A percentile compares a stretch with the other conserved stretches of the same genome.
phyloP scores from a whole-genome alignment of 2,113 vertebrate species.

The Actinemys pallida region DNA sequence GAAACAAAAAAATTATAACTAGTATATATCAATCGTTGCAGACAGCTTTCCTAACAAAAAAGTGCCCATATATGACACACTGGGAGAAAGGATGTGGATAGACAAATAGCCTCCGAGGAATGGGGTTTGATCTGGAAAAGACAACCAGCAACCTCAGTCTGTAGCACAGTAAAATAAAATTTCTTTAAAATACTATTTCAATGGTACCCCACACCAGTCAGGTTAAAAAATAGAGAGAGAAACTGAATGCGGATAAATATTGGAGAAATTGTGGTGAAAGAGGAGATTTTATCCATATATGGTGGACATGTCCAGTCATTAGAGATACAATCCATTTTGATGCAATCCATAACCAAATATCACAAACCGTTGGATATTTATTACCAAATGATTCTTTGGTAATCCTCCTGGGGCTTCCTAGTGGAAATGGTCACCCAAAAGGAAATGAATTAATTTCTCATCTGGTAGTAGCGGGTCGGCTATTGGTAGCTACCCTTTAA shows the following conservation, averaged over 20 bases:
- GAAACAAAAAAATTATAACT: not conserved
- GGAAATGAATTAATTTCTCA: not conserved
- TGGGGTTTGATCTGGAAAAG: not conserved
- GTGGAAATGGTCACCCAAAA: not conserved
- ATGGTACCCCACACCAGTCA: not conserved
- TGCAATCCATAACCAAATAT: not conserved
- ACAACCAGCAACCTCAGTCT: not conserved
- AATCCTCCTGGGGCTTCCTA: not conserved
- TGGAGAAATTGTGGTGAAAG: not conserved
- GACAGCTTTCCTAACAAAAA: not conserved
- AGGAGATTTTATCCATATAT: not conserved
- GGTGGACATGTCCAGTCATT: not conserved
- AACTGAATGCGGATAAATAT: not conserved
- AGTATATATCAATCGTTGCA: not conserved
- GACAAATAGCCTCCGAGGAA: not conserved
- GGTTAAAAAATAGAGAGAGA: not conserved
- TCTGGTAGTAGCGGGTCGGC: not conserved
- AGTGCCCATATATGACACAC: not conserved
- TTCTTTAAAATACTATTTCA: not conserved
- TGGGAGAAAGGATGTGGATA: not conserved
- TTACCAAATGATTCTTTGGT: no score
- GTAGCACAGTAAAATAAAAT: not conserved
- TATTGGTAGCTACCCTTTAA: not conserved
- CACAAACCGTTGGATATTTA: no score
- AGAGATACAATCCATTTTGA: not conserved